A percentile compares a stretch with the other conserved stretches of the same genome.
Conservation (phyloP, 1,140 invertebrate genomes). For the Drosophila rufa region DNA sequence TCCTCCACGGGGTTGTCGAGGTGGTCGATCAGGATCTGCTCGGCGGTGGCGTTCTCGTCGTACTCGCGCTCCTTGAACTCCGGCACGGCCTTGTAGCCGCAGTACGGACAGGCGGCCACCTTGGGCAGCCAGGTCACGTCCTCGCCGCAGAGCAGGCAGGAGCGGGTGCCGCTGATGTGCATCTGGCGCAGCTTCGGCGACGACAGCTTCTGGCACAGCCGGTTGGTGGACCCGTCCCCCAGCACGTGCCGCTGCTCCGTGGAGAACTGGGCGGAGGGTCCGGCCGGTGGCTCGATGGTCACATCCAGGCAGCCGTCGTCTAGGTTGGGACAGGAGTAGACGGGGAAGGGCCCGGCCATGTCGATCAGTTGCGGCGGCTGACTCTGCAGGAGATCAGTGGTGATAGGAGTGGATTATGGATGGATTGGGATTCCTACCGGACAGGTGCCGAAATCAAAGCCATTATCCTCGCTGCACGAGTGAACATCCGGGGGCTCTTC, state of each 20-base stretch:
- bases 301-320: conserved; percentile 14
- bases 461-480: neutral
- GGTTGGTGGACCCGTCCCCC: conserved; percentile 48
- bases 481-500: neutral
- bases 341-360: conserved; percentile 58
- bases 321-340: conserved; percentile 14
- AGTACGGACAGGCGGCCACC: conserved; percentile 72
- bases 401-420: too few relatives aligned
- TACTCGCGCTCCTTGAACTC: conserved; percentile 61
- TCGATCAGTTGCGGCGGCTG: conserved; percentile 28
- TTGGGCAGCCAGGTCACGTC: conserved; percentile 75
- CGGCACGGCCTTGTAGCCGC: conserved; percentile 74
- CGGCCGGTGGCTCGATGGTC: conserved; percentile 9
- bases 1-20: conserved; percentile 34
- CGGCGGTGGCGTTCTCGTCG: conserved; percentile 64
- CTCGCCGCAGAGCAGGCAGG: conserved; percentile 66
- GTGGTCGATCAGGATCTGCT: conserved; percentile 52
- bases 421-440: neutral
- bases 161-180: conserved; percentile 25
- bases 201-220: conserved; percentile 14
- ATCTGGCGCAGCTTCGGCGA: conserved; percentile 51
- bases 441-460: neutral
- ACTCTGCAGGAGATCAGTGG: neutral
- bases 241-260: neutral
- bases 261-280: conserved; percentile 46